Percentiles rank a stretch among this genome's conserved stretches.
phyloP scores from a whole-genome alignment of 2,888 invertebrate species.

The Homarus gammarus region DNA sequence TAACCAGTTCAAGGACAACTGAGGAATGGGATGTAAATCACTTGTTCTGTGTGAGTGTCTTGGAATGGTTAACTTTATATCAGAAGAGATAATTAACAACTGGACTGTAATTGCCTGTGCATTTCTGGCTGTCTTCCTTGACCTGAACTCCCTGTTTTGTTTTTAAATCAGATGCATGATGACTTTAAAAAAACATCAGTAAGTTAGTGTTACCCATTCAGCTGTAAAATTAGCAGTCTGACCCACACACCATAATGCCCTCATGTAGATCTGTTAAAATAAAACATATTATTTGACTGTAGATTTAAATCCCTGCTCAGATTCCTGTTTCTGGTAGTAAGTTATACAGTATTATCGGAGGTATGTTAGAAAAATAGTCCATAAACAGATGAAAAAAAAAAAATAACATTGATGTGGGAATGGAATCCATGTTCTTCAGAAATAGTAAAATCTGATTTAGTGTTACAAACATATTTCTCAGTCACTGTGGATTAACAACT shows the following conservation, averaged over 20 bases:
- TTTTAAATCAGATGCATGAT: not conserved
- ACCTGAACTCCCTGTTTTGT: not conserved
- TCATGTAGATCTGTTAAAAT: not conserved
- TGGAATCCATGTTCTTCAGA: not conserved
- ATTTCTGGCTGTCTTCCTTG: not conserved
- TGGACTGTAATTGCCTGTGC: not conserved
- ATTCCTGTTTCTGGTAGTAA: not conserved
- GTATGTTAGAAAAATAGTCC: not conserved
- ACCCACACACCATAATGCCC: not conserved
- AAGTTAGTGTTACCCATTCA: not conserved
- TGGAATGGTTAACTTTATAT: not conserved
- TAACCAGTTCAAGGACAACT: not conserved
- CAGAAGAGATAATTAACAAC: not conserved
- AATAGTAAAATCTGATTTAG: not conserved
- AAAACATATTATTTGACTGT: not conserved
- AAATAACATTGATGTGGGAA: not conserved
- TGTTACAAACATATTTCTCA: not conserved
- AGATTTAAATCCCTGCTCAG: constrained; percentile 13
- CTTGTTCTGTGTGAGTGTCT: not conserved
- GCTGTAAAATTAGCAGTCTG: not conserved
- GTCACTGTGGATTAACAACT: not conserved
- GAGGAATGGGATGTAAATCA: constrained; percentile 7
- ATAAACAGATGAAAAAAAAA: not conserved
- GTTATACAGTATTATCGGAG: not conserved
- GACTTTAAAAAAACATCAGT: not conserved